Conservation (phyloP, 2,888 invertebrate genomes). For the Drosophila cyrtoloma region DNA sequence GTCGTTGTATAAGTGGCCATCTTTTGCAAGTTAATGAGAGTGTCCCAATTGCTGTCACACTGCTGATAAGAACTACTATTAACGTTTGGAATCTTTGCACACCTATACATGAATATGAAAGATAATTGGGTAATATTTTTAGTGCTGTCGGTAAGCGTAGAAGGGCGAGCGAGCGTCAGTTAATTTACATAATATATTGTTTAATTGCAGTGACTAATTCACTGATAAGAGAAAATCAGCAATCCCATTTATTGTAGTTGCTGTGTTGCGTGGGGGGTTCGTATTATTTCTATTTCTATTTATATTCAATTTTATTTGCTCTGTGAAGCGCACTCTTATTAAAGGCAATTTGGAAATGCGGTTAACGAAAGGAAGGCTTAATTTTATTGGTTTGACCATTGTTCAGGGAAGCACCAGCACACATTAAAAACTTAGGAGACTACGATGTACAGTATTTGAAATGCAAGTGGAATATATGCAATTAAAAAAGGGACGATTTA, state of each 20-base stretch:
- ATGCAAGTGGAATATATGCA: constrained; percentile 67
- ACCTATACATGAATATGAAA: not conserved
- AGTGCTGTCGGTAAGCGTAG: not conserved
- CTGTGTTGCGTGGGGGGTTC: not conserved
- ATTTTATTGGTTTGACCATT: constrained; percentile 63
- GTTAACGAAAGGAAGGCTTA: constrained; percentile 48
- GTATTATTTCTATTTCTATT: not conserved
- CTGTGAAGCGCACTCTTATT: not conserved
- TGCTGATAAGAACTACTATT: not conserved
- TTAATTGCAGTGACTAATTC: not conserved
- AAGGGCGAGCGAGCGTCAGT: not conserved
- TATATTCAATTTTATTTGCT: not conserved
- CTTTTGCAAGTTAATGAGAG: not conserved
- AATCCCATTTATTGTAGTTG: not conserved
- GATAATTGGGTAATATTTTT: not conserved
- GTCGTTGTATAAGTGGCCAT: not conserved
- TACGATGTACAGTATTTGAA: constrained; percentile 59
- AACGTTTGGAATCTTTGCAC: not conserved
- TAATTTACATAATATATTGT: not conserved
- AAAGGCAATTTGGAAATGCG: constrained; percentile 79
- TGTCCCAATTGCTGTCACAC: not conserved
- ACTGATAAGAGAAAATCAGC: constrained; percentile 8
- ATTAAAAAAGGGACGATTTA: constrained; percentile 53
- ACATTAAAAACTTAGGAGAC: constrained; percentile 51
- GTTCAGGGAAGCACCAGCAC: constrained; percentile 53